phyloP scores from a whole-genome alignment of 30 jellyfish, hydroid and myxozoan genomes.

The Sanderia malayensis region DNA sequence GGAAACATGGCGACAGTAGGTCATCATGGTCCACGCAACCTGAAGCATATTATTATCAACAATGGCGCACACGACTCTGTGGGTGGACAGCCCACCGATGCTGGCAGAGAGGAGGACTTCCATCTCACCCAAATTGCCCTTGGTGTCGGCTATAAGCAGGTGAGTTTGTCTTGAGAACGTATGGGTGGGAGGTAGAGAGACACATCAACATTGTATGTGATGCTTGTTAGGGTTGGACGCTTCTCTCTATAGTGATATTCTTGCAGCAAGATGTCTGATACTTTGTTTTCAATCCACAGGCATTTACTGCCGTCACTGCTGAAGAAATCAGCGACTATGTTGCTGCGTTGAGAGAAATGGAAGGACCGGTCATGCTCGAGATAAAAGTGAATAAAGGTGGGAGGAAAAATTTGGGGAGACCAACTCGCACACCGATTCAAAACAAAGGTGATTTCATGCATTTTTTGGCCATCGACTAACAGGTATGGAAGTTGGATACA shows the following conservation, averaged over 20 bases:
- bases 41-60: constrained; percentile 83
- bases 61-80: constrained; percentile 99
- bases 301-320: constrained; percentile 87
- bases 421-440: constrained; percentile 93
- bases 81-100: constrained; percentile 99
- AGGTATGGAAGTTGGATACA: neutral
- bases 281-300: constrained; percentile 59
- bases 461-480: constrained; percentile 85
- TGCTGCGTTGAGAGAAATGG: constrained; percentile 77
- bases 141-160: constrained; percentile 98
- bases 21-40: constrained; percentile 57
- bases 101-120: constrained; percentile 62
- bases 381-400: constrained; percentile 83
- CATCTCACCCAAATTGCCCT: constrained; percentile 90
- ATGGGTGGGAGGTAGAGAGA: too few relatives aligned
- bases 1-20: constrained; percentile 95
- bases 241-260: too few relatives aligned
- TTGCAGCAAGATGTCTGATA: too few relatives aligned
- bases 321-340: constrained; percentile 81
- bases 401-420: constrained; percentile 91
- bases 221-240: neutral
- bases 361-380: constrained; percentile 94
- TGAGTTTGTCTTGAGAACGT: constrained; percentile 10
- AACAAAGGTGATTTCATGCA: constrained; percentile 98
- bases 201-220: too few relatives aligned